Evolutionary conservation across 2,888 invertebrate species (phyloP).

Genomic region (Dioctria linearis): DNA sequence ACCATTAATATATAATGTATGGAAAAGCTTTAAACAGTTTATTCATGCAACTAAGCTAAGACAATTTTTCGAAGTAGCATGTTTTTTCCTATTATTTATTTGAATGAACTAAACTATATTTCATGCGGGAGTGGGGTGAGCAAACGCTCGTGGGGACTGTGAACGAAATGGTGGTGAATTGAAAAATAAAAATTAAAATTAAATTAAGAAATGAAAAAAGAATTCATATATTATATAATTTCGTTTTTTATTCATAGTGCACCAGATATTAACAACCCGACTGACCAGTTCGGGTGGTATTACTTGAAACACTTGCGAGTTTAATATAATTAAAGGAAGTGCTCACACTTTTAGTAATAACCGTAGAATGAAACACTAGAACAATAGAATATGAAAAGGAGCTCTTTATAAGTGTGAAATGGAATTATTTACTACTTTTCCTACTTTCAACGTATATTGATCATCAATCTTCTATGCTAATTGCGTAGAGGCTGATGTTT

Average conservation of each 20-base stretch:
- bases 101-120: slow-evolving; percentile 30
- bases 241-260: not conserved
- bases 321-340: too few species aligned
- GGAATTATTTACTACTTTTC: too few species aligned
- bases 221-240: slow-evolving; percentile 13
- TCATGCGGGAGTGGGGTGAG: slow-evolving; percentile 39
- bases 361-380: too few species aligned
- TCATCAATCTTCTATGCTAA: too few species aligned
- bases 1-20: not conserved
- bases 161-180: slow-evolving; percentile 68
- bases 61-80: not conserved
- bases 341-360: too few species aligned
- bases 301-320: too few species aligned
- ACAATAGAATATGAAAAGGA: too few species aligned
- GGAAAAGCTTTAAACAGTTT: slow-evolving; percentile 23
- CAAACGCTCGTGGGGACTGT: slow-evolving; percentile 61
- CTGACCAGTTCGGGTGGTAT: too few species aligned
- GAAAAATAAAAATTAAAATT: slow-evolving; percentile 58
- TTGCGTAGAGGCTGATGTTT: too few species aligned
- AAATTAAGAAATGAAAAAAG: slow-evolving; percentile 59
- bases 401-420: too few species aligned
- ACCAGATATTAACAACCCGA: not conserved
- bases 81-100: not conserved
- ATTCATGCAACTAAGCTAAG: slow-evolving; percentile 23
- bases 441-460: too few species aligned